phyloP scores from a whole-genome alignment of 2,888 invertebrate species.

The Sycophila texana region DNA sequence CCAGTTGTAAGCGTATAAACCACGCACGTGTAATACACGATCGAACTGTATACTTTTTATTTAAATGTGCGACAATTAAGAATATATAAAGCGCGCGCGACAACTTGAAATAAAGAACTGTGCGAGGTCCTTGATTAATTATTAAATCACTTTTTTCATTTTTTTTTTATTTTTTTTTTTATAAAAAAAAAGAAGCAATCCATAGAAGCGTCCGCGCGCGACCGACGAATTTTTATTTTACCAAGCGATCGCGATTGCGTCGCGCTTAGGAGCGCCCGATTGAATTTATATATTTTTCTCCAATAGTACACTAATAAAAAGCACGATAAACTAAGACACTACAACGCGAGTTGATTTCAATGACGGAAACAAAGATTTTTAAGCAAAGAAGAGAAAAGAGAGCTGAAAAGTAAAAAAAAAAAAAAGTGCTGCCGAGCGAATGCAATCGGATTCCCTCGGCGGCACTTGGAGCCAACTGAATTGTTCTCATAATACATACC shows the following conservation, averaged over 20 bases:
- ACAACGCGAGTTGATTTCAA: constrained; percentile 25
- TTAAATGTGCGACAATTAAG: constrained; percentile 53
- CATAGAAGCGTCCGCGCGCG: constrained; percentile 30
- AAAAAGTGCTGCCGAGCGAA: constrained; percentile 36
- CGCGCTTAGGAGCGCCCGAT: constrained; percentile 50
- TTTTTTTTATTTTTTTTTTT: constrained; percentile 28
- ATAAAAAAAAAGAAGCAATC: background rate
- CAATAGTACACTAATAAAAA: constrained; percentile 31
- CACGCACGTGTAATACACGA: constrained; percentile 45
- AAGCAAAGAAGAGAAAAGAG: background rate
- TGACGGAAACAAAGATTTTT: background rate
- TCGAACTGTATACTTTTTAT: constrained; percentile 56
- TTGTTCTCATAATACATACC: constrained; percentile 14
- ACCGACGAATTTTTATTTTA: constrained; percentile 53
- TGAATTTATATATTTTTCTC: constrained; percentile 46
- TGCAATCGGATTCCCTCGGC: constrained; percentile 24
- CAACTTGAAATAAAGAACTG: constrained; percentile 48
- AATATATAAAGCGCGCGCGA: constrained; percentile 53
- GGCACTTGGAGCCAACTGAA: constrained; percentile 5
- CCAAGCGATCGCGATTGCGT: constrained; percentile 39
- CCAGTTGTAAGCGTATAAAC: constrained; percentile 54
- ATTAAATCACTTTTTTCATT: constrained; percentile 23
- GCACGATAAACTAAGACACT: constrained; percentile 15
- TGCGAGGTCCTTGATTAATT: constrained; percentile 35
- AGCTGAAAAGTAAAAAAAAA: background rate